Evolutionary conservation across 1,140 invertebrate species (phyloP).

Genomic region (Cyrtorhinus lividipennis): DNA sequence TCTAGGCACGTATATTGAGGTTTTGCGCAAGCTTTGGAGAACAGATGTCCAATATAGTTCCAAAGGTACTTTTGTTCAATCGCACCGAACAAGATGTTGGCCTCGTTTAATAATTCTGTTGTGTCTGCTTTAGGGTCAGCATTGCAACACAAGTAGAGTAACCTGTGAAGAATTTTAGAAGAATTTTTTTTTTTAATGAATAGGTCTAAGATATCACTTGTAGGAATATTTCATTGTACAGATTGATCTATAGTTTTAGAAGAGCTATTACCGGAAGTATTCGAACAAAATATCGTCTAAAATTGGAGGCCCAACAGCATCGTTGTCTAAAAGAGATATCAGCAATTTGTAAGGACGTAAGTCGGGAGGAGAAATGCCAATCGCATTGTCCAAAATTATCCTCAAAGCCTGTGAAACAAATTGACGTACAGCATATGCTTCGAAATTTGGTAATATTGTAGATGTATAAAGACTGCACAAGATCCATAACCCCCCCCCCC

Average conservation of each 20-base stretch:
- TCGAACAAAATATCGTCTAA: constrained; percentile 74
- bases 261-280: constrained; percentile 50
- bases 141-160: constrained; percentile 26
- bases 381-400: constrained; percentile 41
- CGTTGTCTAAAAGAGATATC: constrained; percentile 75
- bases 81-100: constrained; percentile 71
- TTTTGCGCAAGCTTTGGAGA: constrained; percentile 44
- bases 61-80: constrained; percentile 77
- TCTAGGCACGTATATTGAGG: constrained; percentile 22
- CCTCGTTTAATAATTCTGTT: constrained; percentile 58
- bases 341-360: constrained; percentile 71
- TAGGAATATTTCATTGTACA: not conserved
- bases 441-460: not conserved
- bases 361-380: constrained; percentile 43
- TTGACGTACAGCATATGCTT: not conserved
- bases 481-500: too few species aligned
- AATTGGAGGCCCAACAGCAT: constrained; percentile 63
- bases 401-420: constrained; percentile 36
- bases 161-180: constrained; percentile 23
- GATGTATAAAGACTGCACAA: too few species aligned
- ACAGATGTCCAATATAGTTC: constrained; percentile 61
- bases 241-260: not conserved
- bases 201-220: not conserved
- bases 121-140: constrained; percentile 24
- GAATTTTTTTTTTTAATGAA: not conserved